These are phyloP conservation scores for Aegithalos caudatus DNA, from an alignment of 2,113 vertebrate genomes.

Conservation along the genomic window DNA sequence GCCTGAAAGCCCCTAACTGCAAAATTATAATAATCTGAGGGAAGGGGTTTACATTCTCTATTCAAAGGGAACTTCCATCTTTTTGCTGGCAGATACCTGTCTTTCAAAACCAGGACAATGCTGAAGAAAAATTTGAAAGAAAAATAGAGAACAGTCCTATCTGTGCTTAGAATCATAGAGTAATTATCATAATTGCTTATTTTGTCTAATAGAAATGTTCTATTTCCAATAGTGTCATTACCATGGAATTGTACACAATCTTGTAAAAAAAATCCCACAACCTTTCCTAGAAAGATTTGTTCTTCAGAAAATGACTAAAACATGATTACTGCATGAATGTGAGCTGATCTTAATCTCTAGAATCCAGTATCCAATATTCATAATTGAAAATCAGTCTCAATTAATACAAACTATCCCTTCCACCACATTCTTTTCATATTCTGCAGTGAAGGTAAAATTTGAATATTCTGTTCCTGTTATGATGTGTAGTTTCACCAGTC, in stretches of 20 bases:
- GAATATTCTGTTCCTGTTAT: not conserved
- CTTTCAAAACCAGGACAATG: too few species aligned
- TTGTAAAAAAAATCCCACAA: accelerated
- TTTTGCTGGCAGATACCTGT: too few species aligned
- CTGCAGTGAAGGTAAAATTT: not conserved
- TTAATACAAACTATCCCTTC: not conserved
- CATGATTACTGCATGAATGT: not conserved
- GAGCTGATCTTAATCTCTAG: not conserved
- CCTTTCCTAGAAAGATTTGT: not conserved
- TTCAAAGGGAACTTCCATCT: too few species aligned
- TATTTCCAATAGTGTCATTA: not conserved
- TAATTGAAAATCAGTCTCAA: not conserved
- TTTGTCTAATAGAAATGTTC: not conserved
- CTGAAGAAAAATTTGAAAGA: slow-evolving; percentile 72
- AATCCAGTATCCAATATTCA: not conserved
- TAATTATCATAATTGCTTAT: not conserved
- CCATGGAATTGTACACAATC: not conserved
- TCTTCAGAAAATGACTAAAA: not conserved
- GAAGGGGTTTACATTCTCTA: too few species aligned
- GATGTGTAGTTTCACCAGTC: not conserved
- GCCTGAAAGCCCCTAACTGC: too few species aligned
- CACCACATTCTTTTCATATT: not conserved
- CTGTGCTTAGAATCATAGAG: slow-evolving; percentile 20
- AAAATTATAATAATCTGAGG: too few species aligned
- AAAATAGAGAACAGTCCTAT: slow-evolving; percentile 69